These are phyloP conservation scores for Corythoichthys intestinalis DNA, from an alignment of 2,113 vertebrate genomes.

Conservation along the genomic window DNA sequence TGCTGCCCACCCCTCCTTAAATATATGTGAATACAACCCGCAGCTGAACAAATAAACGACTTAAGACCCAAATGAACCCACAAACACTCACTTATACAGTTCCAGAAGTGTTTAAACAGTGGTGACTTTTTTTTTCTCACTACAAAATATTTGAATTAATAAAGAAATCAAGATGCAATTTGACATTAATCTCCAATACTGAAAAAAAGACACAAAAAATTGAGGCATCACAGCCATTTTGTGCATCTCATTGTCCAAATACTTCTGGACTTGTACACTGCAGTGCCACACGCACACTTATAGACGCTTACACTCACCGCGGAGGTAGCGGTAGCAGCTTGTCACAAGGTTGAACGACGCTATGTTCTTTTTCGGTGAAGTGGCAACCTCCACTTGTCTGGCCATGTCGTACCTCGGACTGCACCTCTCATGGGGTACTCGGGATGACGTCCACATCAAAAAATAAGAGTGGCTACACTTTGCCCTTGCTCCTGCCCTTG, in stretches of 20 bases:
- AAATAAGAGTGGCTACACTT: constrained; percentile 39
- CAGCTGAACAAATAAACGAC: constrained; percentile 9
- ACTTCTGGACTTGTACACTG: constrained; percentile 24
- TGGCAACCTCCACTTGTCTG: constrained; percentile 54
- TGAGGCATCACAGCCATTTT: neutral
- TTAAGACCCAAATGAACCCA: constrained; percentile 22
- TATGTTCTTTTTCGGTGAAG: constrained; percentile 63
- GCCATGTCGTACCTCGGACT: constrained; percentile 68
- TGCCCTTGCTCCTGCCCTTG: constrained; percentile 68
- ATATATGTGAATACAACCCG: neutral
- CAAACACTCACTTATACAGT: constrained; percentile 20
- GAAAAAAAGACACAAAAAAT: neutral
- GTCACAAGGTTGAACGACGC: constrained; percentile 73
- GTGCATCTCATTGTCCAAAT: neutral
- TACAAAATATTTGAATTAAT: neutral
- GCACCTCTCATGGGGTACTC: constrained; percentile 48
- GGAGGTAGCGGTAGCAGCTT: constrained; percentile 70
- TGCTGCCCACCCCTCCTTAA: constrained; percentile 1
- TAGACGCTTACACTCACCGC: constrained; percentile 74
- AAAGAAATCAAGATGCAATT: neutral
- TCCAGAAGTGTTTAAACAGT: neutral
- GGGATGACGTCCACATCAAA: constrained; percentile 48
- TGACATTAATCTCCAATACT: neutral
- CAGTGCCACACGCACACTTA: constrained; percentile 28
- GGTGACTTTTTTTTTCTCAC: neutral